Percentiles rank a stretch among this genome's conserved stretches.
Conservation (phyloP, 2,888 invertebrate genomes). For the Nemoura dubitans region DNA sequence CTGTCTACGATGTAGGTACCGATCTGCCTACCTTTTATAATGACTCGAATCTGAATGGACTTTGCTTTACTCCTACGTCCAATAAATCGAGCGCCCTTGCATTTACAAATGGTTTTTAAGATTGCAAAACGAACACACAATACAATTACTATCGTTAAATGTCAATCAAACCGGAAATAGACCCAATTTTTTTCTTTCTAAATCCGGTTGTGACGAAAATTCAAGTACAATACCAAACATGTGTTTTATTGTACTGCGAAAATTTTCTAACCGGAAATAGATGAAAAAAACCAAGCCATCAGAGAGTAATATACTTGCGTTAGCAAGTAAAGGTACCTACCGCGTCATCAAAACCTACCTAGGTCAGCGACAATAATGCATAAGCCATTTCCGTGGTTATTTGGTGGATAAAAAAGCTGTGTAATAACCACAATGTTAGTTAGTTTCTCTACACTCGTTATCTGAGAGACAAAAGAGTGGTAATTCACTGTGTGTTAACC, state of each 20-base stretch:
- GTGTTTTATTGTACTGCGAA: conserved; percentile 31
- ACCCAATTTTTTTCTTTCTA: conserved; percentile 28
- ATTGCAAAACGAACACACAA: not conserved
- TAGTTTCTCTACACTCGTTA: not conserved
- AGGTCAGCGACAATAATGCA: not conserved
- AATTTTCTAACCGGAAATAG: conserved; percentile 39
- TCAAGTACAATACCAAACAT: conserved; percentile 39
- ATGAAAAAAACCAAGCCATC: not conserved
- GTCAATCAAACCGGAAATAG: conserved; percentile 36
- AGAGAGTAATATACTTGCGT: not conserved
- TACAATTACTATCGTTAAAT: not conserved
- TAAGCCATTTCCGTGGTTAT: not conserved
- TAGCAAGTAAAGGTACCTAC: not conserved
- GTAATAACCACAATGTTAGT: no score
- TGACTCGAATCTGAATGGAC: no score
- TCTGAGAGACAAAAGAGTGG: not conserved
- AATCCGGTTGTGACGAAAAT: conserved; percentile 38
- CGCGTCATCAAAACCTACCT: no score
- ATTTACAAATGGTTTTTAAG: no score
- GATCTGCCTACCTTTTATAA: no score
- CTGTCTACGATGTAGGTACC: no score
- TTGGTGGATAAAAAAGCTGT: no score
- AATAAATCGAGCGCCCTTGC: no score
- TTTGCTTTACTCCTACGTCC: no score
- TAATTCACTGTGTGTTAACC: not conserved